These are phyloP conservation scores for Tetramorium alpestre DNA, from an alignment of 1,140 invertebrate genomes.

Conservation along the genomic window DNA sequence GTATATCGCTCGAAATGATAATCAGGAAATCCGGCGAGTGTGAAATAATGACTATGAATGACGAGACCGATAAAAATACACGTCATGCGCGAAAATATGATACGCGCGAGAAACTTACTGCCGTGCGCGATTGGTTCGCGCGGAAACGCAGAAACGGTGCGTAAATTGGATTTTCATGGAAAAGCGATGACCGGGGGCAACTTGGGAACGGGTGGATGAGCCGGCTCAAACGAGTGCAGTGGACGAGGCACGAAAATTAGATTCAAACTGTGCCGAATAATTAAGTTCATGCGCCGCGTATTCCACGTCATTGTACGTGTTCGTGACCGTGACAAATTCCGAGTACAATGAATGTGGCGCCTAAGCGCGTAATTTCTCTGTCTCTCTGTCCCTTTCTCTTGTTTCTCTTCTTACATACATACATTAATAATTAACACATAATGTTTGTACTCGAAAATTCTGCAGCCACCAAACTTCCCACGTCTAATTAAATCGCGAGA, in stretches of 20 bases:
- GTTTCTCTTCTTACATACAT: background rate
- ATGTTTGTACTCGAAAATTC: background rate
- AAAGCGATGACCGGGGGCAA: background rate
- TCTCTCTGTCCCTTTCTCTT: slow-evolving; percentile 21
- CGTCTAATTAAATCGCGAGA: background rate
- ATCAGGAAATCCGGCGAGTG: slow-evolving; percentile 10
- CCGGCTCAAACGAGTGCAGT: background rate
- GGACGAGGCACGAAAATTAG: slow-evolving; percentile 17
- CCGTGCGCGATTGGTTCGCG: background rate
- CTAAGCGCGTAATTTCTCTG: slow-evolving; percentile 27
- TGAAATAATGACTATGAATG: background rate
- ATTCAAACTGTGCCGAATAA: slow-evolving; percentile 39
- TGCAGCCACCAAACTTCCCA: background rate
- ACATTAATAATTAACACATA: slow-evolving; percentile 19
- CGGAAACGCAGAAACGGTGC: background rate
- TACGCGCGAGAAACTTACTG: background rate
- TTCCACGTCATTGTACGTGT: slow-evolving; percentile 25
- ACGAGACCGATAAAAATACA: background rate
- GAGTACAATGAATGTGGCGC: slow-evolving; percentile 18
- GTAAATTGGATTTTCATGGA: slow-evolving; percentile 8
- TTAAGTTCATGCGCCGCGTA: slow-evolving; percentile 8
- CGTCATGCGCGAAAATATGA: background rate
- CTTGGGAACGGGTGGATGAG: background rate
- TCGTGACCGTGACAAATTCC: slow-evolving; percentile 54
- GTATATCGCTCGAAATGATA: background rate